Conservation (phyloP, 2,888 invertebrate species). For the Macrophya annulata region DNA sequence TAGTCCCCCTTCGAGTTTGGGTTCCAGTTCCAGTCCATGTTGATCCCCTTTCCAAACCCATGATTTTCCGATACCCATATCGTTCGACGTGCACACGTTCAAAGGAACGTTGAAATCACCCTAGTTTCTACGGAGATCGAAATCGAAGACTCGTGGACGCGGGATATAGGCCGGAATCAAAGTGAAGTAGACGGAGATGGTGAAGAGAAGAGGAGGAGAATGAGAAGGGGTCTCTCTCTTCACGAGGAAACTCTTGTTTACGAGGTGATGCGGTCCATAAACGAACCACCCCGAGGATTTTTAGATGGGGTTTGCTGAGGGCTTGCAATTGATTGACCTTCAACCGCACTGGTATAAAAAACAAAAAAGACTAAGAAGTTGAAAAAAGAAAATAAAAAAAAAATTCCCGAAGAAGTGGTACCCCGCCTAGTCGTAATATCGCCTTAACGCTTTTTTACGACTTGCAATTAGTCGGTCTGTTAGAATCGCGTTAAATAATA, state of each 20-base stretch:
- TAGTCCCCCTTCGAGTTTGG: neutral
- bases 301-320: slow-evolving; percentile 36
- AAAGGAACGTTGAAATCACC: neutral
- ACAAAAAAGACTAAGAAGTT: no score
- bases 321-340: slow-evolving; percentile 45
- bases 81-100: neutral
- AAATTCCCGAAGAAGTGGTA: neutral
- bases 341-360: slow-evolving; percentile 29
- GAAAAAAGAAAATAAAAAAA: neutral
- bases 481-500: neutral
- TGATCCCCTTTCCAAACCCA: neutral
- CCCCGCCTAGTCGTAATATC: neutral
- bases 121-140: neutral
- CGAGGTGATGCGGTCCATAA: slow-evolving; percentile 52
- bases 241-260: slow-evolving; percentile 44
- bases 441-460: slow-evolving; percentile 11
- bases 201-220: neutral
- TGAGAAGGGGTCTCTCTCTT: neutral
- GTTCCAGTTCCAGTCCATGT: neutral
- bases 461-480: slow-evolving; percentile 4
- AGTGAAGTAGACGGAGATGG: neutral
- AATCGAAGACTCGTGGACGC: slow-evolving; percentile 1
- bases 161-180: neutral
- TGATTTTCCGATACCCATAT: slow-evolving; percentile 18
- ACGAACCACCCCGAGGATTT: slow-evolving; percentile 39